Base-by-base conservation (phyloP, 2,888 invertebrate species). In the Sycophila texana region DNA sequence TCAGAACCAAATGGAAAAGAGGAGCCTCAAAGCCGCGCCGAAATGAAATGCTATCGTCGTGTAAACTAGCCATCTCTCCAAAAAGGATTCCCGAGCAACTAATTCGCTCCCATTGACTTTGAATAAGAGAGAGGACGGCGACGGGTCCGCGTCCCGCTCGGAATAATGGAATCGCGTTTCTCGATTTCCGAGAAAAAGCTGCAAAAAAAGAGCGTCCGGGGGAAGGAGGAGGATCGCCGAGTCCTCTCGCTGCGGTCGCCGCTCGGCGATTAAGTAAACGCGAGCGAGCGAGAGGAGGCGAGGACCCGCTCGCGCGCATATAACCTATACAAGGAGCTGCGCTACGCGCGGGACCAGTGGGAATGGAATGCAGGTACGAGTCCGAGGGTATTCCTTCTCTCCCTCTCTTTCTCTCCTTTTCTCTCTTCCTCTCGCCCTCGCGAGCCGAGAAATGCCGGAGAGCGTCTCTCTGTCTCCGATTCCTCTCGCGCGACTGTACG, bases 361-460 rank as follows among this genome's bases (percentile, higher is more conserved):
- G 89, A 89, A 90, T 89, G 90, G 89, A 90, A 90, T 90, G 90
- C 89, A 88, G 89, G 88, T 89, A 89, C 87, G 86, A 88, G 88
- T 88, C 87, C 87, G 86, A 39, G 39, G 39, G 39, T 39, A 86
- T 77, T 75, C 79, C 73, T 77, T 76, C 79, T 79, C 74, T 61
- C 74, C 70, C 65, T 63, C 75, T 77, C 77, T 74, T n/a, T n/a
- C n/a, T n/a, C n/a, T n/a, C n/a, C n/a, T n/a, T 76, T 68, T 26
- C 53, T 49, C 65, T 70, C 18, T 22, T 14, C 20, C 51, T n/a
- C 49, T n/a, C 14, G n/a, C n/a, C n/a, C 66, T 39, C 10, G 26
- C 60, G 22, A 1, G 22, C 60, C 10, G 60, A 60, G 63, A 39
- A 39, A 39, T 39, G 39, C 39, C 39, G 39, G 39, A 5, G 39